Conservation (phyloP, 2,113 vertebrate species). For the Paramormyrops kingsleyae region DNA sequence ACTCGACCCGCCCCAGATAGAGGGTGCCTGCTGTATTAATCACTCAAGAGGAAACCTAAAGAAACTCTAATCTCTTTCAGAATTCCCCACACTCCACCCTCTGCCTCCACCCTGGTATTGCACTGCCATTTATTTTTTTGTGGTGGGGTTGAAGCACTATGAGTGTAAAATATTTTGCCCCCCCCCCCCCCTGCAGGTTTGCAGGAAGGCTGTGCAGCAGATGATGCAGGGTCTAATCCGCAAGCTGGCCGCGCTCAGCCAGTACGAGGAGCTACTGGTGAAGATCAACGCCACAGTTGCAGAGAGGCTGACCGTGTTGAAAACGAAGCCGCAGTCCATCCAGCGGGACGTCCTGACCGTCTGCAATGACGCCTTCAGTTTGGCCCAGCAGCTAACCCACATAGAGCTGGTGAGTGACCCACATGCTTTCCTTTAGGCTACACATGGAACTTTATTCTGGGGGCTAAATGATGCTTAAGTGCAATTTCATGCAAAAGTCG, state of each 20-base stretch:
- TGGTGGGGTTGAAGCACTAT: not conserved
- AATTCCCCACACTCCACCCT: not conserved
- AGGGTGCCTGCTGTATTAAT: conserved; percentile 10
- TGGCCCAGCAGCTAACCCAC: conserved; percentile 93
- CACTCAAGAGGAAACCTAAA: not conserved
- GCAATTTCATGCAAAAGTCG: not conserved
- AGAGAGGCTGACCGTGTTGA: conserved; percentile 69
- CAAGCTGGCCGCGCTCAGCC: conserved; percentile 73
- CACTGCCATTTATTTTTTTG: not conserved
- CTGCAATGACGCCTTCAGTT: conserved; percentile 80
- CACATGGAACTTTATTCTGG: not conserved
- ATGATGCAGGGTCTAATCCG: conserved; percentile 77
- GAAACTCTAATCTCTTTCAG: not conserved
- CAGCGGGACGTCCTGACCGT: conserved; percentile 79
- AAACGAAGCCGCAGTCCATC: conserved; percentile 77
- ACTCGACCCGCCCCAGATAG: not conserved
- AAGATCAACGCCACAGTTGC: conserved; percentile 73
- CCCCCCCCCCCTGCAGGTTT: conserved; percentile 54
- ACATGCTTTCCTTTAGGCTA: not conserved
- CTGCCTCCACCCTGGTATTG: not conserved
- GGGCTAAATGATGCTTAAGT: not conserved
- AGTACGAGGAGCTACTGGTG: conserved; percentile 84
- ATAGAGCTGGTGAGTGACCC: conserved; percentile 78
- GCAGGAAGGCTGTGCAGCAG: conserved; percentile 76
- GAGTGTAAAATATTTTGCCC: not conserved